These are phyloP conservation scores for Atherinomorus stipes DNA, from an alignment of 2,113 vertebrate genomes.

Conservation along the genomic window DNA sequence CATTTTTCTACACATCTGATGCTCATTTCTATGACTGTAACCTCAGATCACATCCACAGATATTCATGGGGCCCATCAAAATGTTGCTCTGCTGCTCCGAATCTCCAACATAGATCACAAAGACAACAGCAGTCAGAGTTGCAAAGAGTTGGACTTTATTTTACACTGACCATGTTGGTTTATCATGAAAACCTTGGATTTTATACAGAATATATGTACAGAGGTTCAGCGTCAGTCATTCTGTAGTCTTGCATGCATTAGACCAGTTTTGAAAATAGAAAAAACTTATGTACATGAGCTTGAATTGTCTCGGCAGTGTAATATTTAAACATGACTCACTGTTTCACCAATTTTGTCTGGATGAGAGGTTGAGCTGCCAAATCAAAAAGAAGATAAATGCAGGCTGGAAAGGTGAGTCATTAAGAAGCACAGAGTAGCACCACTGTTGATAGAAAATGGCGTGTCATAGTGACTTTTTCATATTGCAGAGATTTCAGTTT, in stretches of 20 bases:
- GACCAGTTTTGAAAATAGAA: slow-evolving; percentile 79
- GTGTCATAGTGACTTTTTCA: neutral
- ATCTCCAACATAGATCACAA: neutral
- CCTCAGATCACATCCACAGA: neutral
- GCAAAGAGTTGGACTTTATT: slow-evolving; percentile 76
- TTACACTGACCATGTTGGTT: slow-evolving; percentile 55
- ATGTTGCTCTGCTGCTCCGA: neutral
- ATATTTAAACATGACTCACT: slow-evolving; percentile 45
- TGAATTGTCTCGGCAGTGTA: slow-evolving; percentile 74
- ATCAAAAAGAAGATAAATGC: neutral
- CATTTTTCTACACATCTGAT: too few relatives aligned
- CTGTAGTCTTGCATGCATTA: slow-evolving; percentile 84
- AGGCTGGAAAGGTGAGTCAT: neutral
- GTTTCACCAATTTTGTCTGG: slow-evolving; percentile 31
- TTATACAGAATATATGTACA: slow-evolving; percentile 89
- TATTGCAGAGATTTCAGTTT: neutral
- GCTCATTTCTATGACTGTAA: too few relatives aligned
- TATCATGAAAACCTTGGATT: slow-evolving; percentile 84
- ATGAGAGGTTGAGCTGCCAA: neutral
- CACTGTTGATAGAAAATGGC: neutral
- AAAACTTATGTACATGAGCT: slow-evolving; percentile 78
- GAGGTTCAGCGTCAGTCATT: slow-evolving; percentile 63
- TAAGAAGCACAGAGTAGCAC: slow-evolving; percentile 15
- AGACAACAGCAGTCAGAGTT: slow-evolving; percentile 27
- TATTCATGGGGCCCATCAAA: neutral